Evolutionary conservation across 2,888 invertebrate genomes (phyloP), one percentile per base, ranked within the genome.

Genomic region (Cryptus viduatorius): DNA sequence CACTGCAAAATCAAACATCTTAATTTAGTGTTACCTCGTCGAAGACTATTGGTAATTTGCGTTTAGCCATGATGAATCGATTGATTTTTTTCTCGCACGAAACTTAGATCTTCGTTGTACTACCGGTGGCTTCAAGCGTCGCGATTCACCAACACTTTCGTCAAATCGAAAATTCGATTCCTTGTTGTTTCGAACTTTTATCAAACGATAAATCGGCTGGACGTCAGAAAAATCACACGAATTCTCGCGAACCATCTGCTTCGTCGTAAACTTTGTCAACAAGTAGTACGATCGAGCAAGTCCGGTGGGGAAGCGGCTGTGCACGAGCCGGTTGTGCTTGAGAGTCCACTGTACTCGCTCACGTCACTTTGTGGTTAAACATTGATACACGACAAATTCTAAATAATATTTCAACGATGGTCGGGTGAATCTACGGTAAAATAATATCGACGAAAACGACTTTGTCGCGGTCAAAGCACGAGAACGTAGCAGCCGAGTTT

Each of bases 41-140:
- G 16, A 78, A 82, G 37, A 72, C 56, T 48, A 53, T 72, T 8
- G 77, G 48, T 7, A 56, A 68, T 42, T 82, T 82, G 4, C 82
- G 77, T 31, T 82, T 82, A 5, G 82, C 77, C 82, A 82, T 82
- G 19, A 2, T 29, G 42, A 19, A 75, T 31, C 31, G 29, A 53
- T 46, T 10, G 69, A 53, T 16, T 16, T 19, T 19, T 50, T 44
- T 69, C 31, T 29, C 48, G 29, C 29, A 7, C 48, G 29, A 46
- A 44, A 19, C 48, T 24, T 50, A 48, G 50, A 69, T 24, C 50
- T 53, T 31, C 31, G 31, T 16, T 10, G 53, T 31, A 4, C 59
- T 29, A 29, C 29, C 1, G 24, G 10, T 1, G 59, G 14, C 12
- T 24, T 4, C 19, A 12, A 4, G 59, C 14, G 29, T n/a, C 61